Conservation (phyloP, 1,140 invertebrate species). For the Drosophila willistoni region DNA sequence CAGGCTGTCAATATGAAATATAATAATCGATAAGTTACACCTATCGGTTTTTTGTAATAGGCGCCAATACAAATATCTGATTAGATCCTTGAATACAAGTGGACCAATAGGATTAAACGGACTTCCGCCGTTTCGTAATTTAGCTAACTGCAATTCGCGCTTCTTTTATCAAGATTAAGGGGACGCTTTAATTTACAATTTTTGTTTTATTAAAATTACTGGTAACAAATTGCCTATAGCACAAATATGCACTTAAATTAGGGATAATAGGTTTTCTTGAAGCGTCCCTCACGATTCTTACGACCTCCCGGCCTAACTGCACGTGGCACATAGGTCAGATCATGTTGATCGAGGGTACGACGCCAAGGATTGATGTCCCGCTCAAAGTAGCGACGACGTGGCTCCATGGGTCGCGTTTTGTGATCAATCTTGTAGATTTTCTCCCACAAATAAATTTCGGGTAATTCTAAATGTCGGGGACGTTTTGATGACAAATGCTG, state of each 20-base stretch:
- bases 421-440: constrained; percentile 89
- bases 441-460: constrained; percentile 91
- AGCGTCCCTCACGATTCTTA: constrained; percentile 85
- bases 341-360: constrained; percentile 87
- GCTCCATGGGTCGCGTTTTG: constrained; percentile 87
- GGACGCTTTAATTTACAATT: too few species aligned
- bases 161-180: too few species aligned
- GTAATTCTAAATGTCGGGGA: constrained; percentile 85
- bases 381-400: constrained; percentile 88
- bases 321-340: constrained; percentile 88
- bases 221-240: not conserved
- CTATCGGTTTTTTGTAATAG: too few species aligned
- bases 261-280: constrained; percentile 86
- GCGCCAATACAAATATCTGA: too few species aligned
- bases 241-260: constrained; percentile 42
- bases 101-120: too few species aligned
- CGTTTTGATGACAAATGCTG: constrained; percentile 88
- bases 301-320: constrained; percentile 85
- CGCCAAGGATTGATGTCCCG: constrained; percentile 85
- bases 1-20: too few species aligned
- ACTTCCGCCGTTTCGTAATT: too few species aligned
- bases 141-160: too few species aligned
- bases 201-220: constrained; percentile 11
- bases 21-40: too few species aligned
- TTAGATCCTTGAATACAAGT: too few species aligned